Conservation (phyloP, 2,797 vertebrate species). For the Myiotriccus ornatus region DNA sequence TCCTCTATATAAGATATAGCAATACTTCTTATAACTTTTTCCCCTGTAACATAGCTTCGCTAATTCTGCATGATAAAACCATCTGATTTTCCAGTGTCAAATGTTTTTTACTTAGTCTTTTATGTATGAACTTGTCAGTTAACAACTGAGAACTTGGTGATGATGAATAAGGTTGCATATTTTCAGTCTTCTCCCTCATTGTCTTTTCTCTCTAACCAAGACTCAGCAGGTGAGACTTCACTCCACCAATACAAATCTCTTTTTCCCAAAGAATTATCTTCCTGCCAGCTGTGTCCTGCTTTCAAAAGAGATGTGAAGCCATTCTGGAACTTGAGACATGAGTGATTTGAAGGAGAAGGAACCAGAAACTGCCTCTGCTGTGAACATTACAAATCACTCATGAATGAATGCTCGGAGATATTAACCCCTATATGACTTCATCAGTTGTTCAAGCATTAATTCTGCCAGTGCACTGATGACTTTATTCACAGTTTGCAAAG, state of each 20-base stretch:
- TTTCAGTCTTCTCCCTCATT: constrained; percentile 5
- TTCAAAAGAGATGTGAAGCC: constrained; percentile 3
- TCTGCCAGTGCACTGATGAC: background rate
- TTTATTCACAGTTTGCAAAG: constrained; percentile 19
- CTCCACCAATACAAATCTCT: background rate
- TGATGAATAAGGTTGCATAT: background rate
- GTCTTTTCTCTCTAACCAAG: constrained; percentile 20
- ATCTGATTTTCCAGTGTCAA: background rate
- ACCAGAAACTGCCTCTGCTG: background rate
- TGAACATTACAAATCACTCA: background rate
- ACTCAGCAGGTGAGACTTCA: background rate
- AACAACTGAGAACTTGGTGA: background rate
- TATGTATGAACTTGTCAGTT: background rate
- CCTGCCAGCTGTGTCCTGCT: background rate
- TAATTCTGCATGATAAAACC: background rate
- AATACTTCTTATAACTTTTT: background rate
- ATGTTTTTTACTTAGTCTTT: background rate
- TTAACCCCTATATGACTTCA: constrained; percentile 3
- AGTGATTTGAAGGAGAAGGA: constrained; percentile 28
- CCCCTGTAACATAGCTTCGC: background rate
- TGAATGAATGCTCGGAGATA: background rate
- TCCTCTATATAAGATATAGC: background rate
- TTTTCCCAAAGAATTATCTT: background rate
- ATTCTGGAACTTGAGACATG: constrained; percentile 7
- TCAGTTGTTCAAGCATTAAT: background rate